Evolutionary conservation across 1,140 invertebrate genomes (phyloP).

Genomic region (Nebria ingens): DNA sequence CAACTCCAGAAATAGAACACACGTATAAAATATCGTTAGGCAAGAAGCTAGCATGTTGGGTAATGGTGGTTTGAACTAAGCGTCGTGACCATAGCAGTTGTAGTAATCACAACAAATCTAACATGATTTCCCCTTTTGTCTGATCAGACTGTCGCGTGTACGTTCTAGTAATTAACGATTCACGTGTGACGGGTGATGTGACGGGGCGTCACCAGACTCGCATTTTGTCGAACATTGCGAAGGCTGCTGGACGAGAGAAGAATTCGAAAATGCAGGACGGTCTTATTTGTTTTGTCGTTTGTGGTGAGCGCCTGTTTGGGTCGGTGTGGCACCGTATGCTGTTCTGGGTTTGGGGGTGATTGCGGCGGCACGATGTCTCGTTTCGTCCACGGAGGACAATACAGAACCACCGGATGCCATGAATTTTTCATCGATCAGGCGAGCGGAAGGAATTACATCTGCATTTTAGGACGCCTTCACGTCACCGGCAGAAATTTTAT

Average conservation of each 20-base stretch:
- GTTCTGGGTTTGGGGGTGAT: too few relatives aligned
- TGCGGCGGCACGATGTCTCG: neutral
- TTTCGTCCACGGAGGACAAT: neutral
- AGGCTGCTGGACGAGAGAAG: neutral
- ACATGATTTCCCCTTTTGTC: too few relatives aligned
- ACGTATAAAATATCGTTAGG: too few relatives aligned
- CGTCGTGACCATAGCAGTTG: too few relatives aligned
- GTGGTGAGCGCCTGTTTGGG: too few relatives aligned
- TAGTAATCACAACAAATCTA: too few relatives aligned
- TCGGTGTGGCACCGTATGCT: neutral
- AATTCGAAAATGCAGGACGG: neutral
- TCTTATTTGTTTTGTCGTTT: neutral
- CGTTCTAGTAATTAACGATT: neutral
- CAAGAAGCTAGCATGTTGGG: too few relatives aligned
- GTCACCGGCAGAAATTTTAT: neutral
- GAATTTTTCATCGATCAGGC: neutral
- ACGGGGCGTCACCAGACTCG: neutral
- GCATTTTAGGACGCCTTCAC: neutral
- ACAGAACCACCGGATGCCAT: neutral
- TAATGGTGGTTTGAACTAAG: too few relatives aligned
- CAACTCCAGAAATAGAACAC: too few relatives aligned
- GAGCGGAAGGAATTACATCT: neutral
- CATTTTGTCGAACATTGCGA: neutral
- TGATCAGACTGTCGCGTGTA: too few relatives aligned
- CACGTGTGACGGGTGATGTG: neutral